These are phyloP conservation scores for Euura saliciscinereae DNA, from an alignment of 1,140 invertebrate genomes.

Conservation along the genomic window DNA sequence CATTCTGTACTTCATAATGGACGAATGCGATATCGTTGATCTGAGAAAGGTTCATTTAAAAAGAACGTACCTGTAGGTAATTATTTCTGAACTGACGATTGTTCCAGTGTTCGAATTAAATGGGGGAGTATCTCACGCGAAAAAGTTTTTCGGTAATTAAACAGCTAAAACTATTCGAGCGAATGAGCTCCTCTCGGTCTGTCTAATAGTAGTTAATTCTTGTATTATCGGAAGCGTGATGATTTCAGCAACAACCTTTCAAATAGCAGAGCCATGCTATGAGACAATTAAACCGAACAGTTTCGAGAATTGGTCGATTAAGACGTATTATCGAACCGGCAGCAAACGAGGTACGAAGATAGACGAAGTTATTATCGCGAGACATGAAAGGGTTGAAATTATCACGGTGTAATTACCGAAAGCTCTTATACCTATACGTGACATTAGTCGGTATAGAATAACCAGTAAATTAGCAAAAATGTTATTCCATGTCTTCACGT, in stretches of 20 bases:
- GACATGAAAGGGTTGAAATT: not conserved
- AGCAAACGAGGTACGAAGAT: not conserved
- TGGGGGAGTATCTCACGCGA: not conserved
- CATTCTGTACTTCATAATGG: no score
- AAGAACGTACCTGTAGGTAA: no score
- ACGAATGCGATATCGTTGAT: no score
- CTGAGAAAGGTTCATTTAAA: no score
- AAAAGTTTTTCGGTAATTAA: not conserved
- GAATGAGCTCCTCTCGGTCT: not conserved
- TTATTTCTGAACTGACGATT: no score
- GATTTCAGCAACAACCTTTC: not conserved
- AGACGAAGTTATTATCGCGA: not conserved
- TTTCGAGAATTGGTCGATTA: not conserved
- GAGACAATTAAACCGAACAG: constrained; percentile 3
- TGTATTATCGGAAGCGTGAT: not conserved
- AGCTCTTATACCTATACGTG: not conserved
- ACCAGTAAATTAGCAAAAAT: no score
- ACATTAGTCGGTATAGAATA: no score
- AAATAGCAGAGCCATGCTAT: not conserved
- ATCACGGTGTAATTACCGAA: not conserved
- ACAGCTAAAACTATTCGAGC: not conserved
- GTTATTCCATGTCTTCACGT: no score
- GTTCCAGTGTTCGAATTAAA: not conserved
- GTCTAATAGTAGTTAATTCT: no score
- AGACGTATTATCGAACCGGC: not conserved